Evolutionary conservation across 1,140 invertebrate genomes (phyloP).

Genomic region (Halictus rubicundus): DNA sequence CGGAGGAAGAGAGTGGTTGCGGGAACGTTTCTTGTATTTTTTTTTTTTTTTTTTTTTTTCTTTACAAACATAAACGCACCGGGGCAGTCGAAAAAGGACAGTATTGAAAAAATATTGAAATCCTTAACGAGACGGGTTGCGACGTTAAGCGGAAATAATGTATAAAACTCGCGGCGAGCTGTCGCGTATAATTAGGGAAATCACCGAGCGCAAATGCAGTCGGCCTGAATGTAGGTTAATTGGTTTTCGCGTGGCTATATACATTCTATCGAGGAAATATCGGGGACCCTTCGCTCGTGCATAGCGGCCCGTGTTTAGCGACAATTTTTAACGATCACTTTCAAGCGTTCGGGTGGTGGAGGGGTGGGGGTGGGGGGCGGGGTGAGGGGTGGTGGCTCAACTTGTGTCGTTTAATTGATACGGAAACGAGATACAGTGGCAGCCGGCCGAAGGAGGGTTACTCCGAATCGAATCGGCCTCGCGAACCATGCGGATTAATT

Average conservation of each 20-base stretch:
- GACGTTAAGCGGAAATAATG: constrained; percentile 27
- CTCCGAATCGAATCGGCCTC: not conserved
- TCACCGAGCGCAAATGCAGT: constrained; percentile 27
- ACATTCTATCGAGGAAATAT: constrained; percentile 31
- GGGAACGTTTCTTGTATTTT: not conserved
- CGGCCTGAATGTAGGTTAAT: constrained; percentile 58
- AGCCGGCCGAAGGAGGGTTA: not conserved
- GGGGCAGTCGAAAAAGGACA: not conserved
- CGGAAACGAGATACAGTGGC: not conserved
- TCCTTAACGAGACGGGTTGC: not conserved
- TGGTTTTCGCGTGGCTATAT: constrained; percentile 48
- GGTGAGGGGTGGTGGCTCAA: too few relatives aligned
- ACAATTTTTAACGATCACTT: constrained; percentile 44
- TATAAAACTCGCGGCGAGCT: constrained; percentile 26
- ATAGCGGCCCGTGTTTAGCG: not conserved
- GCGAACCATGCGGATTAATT: constrained; percentile 18
- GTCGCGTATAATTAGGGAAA: constrained; percentile 38
- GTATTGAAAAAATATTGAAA: not conserved
- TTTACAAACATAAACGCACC: too few relatives aligned
- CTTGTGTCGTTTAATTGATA: constrained; percentile 28
- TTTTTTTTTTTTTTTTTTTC: too few relatives aligned
- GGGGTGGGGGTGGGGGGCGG: not conserved
- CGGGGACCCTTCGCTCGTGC: constrained; percentile 4
- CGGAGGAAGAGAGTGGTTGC: not conserved
- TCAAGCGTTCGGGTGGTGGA: constrained; percentile 5